Conservation (phyloP, 30 jellyfish, hydroid and myxozoan species). For the Mastigias papua region DNA sequence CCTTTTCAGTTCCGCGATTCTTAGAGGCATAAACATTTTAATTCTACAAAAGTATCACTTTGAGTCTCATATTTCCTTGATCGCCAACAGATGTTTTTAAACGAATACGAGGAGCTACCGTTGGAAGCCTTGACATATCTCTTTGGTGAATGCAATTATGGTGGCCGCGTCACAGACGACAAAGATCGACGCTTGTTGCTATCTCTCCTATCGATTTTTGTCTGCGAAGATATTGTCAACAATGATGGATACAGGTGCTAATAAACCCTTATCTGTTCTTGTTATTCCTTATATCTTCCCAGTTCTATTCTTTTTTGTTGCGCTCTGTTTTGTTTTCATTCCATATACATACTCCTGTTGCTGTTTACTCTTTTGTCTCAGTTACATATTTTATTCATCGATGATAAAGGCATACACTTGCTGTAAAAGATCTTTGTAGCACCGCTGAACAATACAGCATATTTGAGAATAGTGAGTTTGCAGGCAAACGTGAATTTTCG, state of each 20-base stretch:
- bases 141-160: conserved; percentile 99
- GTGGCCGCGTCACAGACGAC: conserved; percentile 99
- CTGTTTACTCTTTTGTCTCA: not conserved
- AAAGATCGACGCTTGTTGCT: conserved; percentile 93
- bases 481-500: no score
- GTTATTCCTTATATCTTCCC: not conserved
- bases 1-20: no score
- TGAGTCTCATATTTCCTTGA: not conserved
- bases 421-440: no score
- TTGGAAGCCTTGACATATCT: conserved; percentile 93
- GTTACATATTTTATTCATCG: not conserved
- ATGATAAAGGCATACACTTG: no score
- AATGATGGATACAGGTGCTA: conserved; percentile 88
- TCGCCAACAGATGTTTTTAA: conserved; percentile 89
- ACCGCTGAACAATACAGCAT: no score
- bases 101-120: conserved; percentile 93
- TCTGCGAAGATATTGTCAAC: conserved; percentile 73
- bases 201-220: conserved; percentile 83
- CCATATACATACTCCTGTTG: not conserved
- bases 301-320: not conserved
- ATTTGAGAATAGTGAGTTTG: no score
- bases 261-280: not conserved
- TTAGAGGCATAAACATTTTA: no score
- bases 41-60: not conserved
- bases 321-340: not conserved